Conservation (phyloP, 2,113 vertebrate genomes). For the Dasyurus viverrinus region DNA sequence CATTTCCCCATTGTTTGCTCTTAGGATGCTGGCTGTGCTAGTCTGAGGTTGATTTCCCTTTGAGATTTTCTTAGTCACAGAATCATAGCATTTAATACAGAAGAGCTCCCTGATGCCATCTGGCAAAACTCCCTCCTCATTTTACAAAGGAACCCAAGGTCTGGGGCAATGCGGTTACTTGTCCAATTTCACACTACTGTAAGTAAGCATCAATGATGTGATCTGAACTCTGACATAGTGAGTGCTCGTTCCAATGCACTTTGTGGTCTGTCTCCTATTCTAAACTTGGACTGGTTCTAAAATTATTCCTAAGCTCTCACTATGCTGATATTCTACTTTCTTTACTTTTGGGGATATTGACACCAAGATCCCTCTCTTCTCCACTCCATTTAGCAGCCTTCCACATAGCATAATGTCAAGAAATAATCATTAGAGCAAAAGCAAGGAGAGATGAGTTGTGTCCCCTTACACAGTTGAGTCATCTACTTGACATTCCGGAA, state of each 20-base stretch:
- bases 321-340: not conserved
- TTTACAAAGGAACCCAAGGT: not conserved
- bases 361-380: not conserved
- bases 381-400: not conserved
- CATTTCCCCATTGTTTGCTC: not conserved
- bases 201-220: not conserved
- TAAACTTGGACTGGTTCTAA: not conserved
- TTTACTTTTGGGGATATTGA: not conserved
- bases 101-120: not conserved
- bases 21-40: not conserved
- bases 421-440: not conserved
- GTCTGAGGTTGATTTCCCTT: not conserved
- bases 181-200: not conserved
- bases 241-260: not conserved
- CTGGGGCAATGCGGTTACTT: not conserved
- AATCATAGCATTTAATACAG: not conserved
- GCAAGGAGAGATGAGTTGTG: not conserved
- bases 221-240: not conserved
- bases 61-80: not conserved
- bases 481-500: not conserved
- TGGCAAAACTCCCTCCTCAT: not conserved
- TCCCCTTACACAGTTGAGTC: not conserved
- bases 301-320: not conserved
- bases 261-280: not conserved
- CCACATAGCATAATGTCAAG: not conserved